Evolutionary conservation across 2,797 vertebrate genomes (phyloP).

Genomic region (Danio jaintianensis): DNA sequence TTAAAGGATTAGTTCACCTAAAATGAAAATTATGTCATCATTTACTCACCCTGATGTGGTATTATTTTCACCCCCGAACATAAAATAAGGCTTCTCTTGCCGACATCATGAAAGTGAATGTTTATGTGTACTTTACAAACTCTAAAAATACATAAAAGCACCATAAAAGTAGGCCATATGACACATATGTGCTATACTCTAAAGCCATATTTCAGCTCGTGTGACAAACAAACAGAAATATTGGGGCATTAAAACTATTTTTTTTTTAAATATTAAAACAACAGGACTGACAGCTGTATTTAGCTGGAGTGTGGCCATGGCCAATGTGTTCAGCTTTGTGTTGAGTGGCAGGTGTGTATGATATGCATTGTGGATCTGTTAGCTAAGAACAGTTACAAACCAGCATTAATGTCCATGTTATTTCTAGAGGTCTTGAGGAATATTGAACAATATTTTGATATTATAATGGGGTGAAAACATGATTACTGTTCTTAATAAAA

Average conservation of each 20-base stretch:
- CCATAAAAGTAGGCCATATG: background rate
- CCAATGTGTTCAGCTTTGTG: background rate
- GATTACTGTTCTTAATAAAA: slow-evolving; percentile 53
- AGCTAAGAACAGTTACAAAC: slow-evolving; percentile 27
- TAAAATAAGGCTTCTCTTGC: background rate
- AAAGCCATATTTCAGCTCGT: background rate
- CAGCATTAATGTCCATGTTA: slow-evolving; percentile 38
- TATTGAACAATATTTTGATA: slow-evolving; percentile 52
- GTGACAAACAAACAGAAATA: background rate
- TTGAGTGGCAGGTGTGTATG: slow-evolving; percentile 32
- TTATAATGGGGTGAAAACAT: slow-evolving; percentile 32
- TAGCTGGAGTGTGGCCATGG: slow-evolving; percentile 13
- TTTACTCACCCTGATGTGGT: background rate
- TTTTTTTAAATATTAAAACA: background rate
- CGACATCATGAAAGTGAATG: background rate
- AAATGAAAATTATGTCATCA: background rate
- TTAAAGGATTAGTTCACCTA: slow-evolving; percentile 14
- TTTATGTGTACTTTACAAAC: background rate
- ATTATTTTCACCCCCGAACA: background rate
- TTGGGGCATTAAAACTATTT: background rate
- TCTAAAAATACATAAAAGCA: background rate
- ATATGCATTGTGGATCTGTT: slow-evolving; percentile 34
- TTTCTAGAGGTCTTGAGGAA: slow-evolving; percentile 45
- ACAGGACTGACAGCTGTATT: background rate
- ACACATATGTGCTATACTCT: background rate